Evolutionary conservation across 2,113 vertebrate species (phyloP).

Genomic region (Haemorhous mexicanus): DNA sequence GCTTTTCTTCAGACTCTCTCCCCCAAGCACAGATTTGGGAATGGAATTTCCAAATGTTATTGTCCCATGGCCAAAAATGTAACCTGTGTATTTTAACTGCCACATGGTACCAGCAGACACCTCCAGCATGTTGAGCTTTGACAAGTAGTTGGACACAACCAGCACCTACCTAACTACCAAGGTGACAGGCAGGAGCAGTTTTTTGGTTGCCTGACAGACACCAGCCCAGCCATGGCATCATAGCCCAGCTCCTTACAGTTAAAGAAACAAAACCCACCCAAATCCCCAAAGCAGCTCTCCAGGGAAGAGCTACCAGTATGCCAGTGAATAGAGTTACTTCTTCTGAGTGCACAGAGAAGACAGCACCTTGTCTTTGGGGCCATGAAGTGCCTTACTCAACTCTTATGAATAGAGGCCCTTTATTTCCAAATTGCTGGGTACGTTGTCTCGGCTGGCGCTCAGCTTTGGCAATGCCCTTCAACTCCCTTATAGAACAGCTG

Average conservation of each 20-base stretch:
- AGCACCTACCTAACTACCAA: background rate
- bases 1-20: background rate
- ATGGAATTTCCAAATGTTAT: background rate
- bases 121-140: background rate
- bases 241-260: background rate
- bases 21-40: background rate
- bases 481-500: background rate
- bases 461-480: background rate
- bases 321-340: background rate
- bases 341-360: background rate
- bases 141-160: background rate
- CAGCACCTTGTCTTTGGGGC: background rate
- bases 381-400: background rate
- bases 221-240: background rate
- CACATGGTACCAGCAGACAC: background rate
- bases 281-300: background rate
- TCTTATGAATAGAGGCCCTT: background rate
- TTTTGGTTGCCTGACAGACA: background rate
- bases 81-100: background rate
- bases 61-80: background rate
- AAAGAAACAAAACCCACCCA: background rate
- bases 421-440: background rate
- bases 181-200: background rate
- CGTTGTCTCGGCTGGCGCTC: rapidly evolving
- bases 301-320: background rate